phyloP scores from a whole-genome alignment of 1,140 invertebrate species.

The Drosophila asahinai region DNA sequence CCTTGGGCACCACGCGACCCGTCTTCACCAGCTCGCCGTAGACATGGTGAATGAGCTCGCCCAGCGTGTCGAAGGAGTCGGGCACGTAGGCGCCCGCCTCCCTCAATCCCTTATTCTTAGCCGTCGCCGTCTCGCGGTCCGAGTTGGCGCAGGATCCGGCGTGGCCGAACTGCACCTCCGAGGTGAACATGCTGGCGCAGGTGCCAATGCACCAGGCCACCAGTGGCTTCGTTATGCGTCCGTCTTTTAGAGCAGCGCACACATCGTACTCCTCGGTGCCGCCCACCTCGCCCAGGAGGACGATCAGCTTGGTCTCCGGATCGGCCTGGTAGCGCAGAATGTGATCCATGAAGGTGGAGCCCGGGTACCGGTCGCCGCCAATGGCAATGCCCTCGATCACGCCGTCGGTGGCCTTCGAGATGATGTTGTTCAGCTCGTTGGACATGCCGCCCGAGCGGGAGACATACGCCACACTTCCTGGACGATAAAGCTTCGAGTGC shows the following conservation, averaged over 20 bases:
- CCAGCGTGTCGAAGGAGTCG: constrained; percentile 96
- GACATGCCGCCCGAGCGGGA: constrained; percentile 99
- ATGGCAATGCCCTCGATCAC: constrained; percentile 99
- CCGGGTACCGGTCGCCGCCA: constrained; percentile 99
- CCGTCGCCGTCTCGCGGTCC: constrained; percentile 96
- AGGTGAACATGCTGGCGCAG: constrained; percentile 96
- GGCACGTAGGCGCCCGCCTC: constrained; percentile 96
- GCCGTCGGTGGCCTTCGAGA: constrained; percentile 98
- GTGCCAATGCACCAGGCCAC: constrained; percentile 99
- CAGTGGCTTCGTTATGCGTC: constrained; percentile 96
- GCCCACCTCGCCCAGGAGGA: constrained; percentile 98
- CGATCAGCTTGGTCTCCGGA: constrained; percentile 96
- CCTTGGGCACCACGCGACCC: constrained; percentile 93
- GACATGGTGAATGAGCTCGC: constrained; percentile 88
- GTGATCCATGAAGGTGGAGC: constrained; percentile 99
- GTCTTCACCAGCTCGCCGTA: constrained; percentile 93
- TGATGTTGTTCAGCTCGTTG: constrained; percentile 99
- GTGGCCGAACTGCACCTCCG: constrained; percentile 99
- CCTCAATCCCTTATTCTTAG: constrained; percentile 95
- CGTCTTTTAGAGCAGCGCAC: constrained; percentile 93
- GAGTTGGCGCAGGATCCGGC: constrained; percentile 99
- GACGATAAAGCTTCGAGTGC: constrained; percentile 97
- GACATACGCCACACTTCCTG: constrained; percentile 99
- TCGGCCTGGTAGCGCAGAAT: constrained; percentile 93
- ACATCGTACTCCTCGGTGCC: constrained; percentile 99